phyloP scores from a whole-genome alignment of 2,113 vertebrate species.

The Mastomys coucha region DNA sequence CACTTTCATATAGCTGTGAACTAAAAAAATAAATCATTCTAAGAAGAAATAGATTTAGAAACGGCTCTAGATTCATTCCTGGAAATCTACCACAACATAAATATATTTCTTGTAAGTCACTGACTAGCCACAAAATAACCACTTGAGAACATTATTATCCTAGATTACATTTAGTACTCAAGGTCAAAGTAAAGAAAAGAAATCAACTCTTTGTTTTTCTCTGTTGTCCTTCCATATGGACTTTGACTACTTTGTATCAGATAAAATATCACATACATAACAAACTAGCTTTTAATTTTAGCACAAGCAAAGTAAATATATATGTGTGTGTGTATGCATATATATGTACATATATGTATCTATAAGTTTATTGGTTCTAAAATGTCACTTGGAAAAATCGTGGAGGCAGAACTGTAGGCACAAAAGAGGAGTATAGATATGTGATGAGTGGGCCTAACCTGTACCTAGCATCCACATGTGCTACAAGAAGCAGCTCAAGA shows the following conservation, averaged over 20 bases:
- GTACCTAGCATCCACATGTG: neutral
- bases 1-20: neutral
- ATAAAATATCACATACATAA: neutral
- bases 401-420: neutral
- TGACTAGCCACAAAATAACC: conserved; percentile 17
- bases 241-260: conserved; percentile 7
- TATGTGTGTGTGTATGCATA: too few species aligned
- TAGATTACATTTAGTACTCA: conserved; percentile 67
- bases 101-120: conserved; percentile 58
- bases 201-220: conserved; percentile 54
- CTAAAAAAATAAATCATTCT: neutral
- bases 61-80: conserved; percentile 3
- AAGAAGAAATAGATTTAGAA: conserved; percentile 37
- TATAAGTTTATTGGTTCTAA: neutral
- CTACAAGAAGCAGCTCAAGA: neutral
- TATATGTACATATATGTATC: neutral
- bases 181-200: conserved; percentile 68
- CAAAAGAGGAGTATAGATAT: neutral
- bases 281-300: neutral
- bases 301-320: neutral
- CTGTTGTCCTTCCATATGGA: conserved; percentile 16
- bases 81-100: conserved; percentile 50
- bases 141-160: conserved; percentile 66
- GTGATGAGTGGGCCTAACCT: neutral
- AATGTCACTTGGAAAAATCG: neutral